phyloP scores from a whole-genome alignment of 64 coral and sea anemone species.

The Hydrozoanthus tunicans region DNA sequence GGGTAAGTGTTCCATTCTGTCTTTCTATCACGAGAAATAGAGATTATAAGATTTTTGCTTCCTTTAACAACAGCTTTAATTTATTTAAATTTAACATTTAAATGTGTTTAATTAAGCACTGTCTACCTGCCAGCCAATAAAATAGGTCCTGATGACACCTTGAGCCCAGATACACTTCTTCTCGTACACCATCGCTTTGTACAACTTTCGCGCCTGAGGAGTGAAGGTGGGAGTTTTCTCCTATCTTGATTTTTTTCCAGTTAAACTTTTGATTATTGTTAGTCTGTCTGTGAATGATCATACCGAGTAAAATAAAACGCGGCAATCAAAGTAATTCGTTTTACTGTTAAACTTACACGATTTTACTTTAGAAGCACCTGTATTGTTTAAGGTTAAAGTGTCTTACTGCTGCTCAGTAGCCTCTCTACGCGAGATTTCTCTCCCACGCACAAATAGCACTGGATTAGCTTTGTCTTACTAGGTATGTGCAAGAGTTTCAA shows the following conservation, averaged over 20 bases:
- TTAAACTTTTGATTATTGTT: background rate
- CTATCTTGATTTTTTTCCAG: background rate
- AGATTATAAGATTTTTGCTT: background rate
- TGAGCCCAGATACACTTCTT: conserved; percentile 84
- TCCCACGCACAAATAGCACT: too few species aligned
- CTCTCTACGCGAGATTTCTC: too few species aligned
- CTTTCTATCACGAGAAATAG: background rate
- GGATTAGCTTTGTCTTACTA: too few species aligned
- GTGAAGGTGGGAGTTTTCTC: conserved; percentile 33
- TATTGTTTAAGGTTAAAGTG: too few species aligned
- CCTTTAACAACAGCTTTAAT: conserved; percentile 22
- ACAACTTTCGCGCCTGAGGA: conserved; percentile 88
- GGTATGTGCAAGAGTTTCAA: too few species aligned
- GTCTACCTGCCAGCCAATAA: conserved; percentile 88
- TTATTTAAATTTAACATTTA: background rate
- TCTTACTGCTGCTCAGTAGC: too few species aligned
- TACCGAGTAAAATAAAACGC: too few species aligned
- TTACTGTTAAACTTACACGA: too few species aligned
- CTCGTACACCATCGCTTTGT: conserved; percentile 85
- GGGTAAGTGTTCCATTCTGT: too few species aligned
- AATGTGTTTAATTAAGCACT: background rate
- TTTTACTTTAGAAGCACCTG: too few species aligned
- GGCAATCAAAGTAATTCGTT: too few species aligned
- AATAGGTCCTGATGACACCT: conserved; percentile 77
- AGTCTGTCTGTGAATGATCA: too few species aligned